phyloP scores from a whole-genome alignment of 2,797 vertebrate species.

The Sitta carolinensis region DNA sequence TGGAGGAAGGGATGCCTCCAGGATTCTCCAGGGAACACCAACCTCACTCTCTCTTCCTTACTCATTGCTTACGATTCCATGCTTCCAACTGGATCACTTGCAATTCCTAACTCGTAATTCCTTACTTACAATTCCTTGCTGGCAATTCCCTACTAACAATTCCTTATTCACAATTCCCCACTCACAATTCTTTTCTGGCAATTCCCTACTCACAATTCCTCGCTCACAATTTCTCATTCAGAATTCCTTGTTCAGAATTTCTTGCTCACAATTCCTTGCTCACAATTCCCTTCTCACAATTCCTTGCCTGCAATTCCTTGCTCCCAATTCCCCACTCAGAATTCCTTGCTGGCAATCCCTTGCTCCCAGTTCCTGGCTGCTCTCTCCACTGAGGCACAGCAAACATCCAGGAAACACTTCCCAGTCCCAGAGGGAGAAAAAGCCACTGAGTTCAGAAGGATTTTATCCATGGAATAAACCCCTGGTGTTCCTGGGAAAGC shows the following conservation, averaged over 20 bases:
- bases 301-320: background rate
- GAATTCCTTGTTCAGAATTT: too few species aligned
- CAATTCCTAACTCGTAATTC: background rate
- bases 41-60: fast-evolving
- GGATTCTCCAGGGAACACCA: background rate
- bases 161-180: background rate
- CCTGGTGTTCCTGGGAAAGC: background rate
- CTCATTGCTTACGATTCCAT: background rate
- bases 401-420: background rate
- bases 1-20: background rate
- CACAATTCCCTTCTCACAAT: background rate
- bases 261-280: background rate
- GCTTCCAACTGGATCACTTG: background rate
- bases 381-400: fast-evolving
- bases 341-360: background rate
- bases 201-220: background rate
- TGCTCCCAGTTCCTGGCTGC: background rate
- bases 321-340: background rate
- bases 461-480: background rate
- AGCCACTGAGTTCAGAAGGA: background rate
- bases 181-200: fast-evolving
- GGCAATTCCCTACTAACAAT: background rate
- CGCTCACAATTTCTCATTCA: too few species aligned
- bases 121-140: background rate
- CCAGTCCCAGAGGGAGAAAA: background rate